phyloP scores from a whole-genome alignment of 2,797 vertebrate genomes.

The Hydrocynus forskahlii region DNA sequence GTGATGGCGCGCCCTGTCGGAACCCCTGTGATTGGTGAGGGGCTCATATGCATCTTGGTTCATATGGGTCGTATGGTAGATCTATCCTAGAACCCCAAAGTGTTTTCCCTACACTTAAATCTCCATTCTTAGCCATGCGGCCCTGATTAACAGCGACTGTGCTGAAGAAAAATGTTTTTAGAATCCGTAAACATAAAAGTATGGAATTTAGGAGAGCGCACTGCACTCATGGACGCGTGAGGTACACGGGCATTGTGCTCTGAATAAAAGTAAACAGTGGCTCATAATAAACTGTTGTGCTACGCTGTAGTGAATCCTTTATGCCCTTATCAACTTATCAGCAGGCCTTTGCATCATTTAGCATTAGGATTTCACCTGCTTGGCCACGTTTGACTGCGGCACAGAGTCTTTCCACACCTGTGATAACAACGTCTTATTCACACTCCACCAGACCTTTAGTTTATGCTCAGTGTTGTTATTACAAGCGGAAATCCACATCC shows the following conservation, averaged over 20 bases:
- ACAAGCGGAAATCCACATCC: background rate
- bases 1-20: too few relatives aligned
- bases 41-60: too few relatives aligned
- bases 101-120: background rate
- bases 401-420: background rate
- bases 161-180: background rate
- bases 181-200: background rate
- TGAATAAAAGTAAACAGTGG: background rate
- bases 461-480: background rate
- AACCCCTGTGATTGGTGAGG: too few relatives aligned
- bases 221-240: background rate
- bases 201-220: background rate
- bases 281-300: background rate
- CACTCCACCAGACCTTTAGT: background rate
- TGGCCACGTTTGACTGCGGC: background rate
- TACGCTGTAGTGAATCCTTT: background rate
- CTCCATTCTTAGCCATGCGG: background rate
- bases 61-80: too few relatives aligned
- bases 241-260: background rate
- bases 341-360: background rate
- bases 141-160: background rate
- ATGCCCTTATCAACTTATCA: conserved; percentile 2
- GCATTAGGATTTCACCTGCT: background rate
- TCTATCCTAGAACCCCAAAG: background rate
- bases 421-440: background rate